Percentiles rank a stretch among this genome's conserved stretches.
phyloP scores from a whole-genome alignment of 1,140 invertebrate species.

The Glossosoma conforme region DNA sequence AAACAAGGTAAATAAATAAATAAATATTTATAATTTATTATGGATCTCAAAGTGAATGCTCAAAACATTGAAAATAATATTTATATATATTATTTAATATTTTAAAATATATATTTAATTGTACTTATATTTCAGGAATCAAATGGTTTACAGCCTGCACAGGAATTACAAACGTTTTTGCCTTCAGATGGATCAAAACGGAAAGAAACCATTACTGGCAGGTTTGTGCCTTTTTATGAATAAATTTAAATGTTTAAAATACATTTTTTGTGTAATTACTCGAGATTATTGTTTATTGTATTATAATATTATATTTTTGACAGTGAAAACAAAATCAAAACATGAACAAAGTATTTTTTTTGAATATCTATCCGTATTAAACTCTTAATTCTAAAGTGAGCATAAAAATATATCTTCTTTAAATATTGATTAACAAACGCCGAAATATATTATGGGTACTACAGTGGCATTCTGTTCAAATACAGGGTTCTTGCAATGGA shows the following conservation, averaged over 20 bases:
- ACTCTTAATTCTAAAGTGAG: not conserved
- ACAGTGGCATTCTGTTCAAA: not conserved
- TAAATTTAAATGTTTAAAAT: slow-evolving; percentile 7
- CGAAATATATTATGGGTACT: not conserved
- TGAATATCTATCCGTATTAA: not conserved
- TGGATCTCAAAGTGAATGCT: no score
- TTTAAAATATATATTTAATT: no score
- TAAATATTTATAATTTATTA: no score
- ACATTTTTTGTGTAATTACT: not conserved
- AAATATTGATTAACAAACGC: not conserved
- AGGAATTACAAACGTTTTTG: slow-evolving; percentile 62
- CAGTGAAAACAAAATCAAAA: slow-evolving; percentile 22
- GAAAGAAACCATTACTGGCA: slow-evolving; percentile 40
- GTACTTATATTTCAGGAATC: slow-evolving; percentile 20
- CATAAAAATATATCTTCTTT: not conserved
- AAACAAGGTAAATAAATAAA: no score
- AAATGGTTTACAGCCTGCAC: slow-evolving; percentile 31
- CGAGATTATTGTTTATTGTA: not conserved
- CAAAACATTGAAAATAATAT: no score
- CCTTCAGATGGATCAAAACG: slow-evolving; percentile 53
- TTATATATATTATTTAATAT: no score
- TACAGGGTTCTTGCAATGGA: not conserved
- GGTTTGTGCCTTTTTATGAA: slow-evolving; percentile 33
- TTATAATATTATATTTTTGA: not conserved
- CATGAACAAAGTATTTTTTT: not conserved